Conservation (phyloP, 2,888 invertebrate species). For the Microctonus hyperodae region DNA sequence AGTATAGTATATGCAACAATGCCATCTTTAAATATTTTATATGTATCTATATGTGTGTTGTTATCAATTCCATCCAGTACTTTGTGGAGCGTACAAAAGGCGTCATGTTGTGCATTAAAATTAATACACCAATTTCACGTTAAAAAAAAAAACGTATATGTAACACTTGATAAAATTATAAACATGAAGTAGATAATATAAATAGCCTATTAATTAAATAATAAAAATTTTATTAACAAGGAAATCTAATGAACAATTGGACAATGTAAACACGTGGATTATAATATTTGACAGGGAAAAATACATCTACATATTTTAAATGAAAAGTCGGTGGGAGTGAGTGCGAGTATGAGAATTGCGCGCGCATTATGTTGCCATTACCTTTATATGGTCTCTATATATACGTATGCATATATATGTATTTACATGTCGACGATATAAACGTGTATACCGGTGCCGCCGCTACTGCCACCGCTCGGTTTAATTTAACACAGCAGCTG, state of each 20-base stretch:
- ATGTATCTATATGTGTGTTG: constrained; percentile 41
- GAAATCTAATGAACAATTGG: not conserved
- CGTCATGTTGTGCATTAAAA: constrained; percentile 18
- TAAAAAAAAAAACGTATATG: constrained; percentile 26
- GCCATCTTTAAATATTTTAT: constrained; percentile 24
- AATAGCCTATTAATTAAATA: not conserved
- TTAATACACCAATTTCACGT: constrained; percentile 5
- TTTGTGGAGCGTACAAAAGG: constrained; percentile 38
- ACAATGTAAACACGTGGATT: not conserved
- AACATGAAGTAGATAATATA: not conserved
- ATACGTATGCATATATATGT: constrained; percentile 21
- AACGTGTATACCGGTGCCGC: constrained; percentile 32
- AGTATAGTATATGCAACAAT: constrained; percentile 13
- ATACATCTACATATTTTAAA: not conserved
- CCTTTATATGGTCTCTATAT: constrained; percentile 25
- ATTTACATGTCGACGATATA: constrained; percentile 48
- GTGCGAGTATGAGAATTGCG: constrained; percentile 4
- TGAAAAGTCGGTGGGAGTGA: not conserved
- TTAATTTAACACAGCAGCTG: constrained; percentile 65
- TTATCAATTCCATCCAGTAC: constrained; percentile 41
- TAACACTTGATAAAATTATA: constrained; percentile 23
- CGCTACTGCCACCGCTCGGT: constrained; percentile 58
- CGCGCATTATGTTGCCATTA: constrained; percentile 20
- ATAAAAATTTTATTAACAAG: not conserved
- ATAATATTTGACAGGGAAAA: not conserved